Percentiles rank a stretch among this genome's conserved stretches.
Evolutionary conservation across 2,113 vertebrate genomes (phyloP).

Genomic region (Chaenogobius annularis): DNA sequence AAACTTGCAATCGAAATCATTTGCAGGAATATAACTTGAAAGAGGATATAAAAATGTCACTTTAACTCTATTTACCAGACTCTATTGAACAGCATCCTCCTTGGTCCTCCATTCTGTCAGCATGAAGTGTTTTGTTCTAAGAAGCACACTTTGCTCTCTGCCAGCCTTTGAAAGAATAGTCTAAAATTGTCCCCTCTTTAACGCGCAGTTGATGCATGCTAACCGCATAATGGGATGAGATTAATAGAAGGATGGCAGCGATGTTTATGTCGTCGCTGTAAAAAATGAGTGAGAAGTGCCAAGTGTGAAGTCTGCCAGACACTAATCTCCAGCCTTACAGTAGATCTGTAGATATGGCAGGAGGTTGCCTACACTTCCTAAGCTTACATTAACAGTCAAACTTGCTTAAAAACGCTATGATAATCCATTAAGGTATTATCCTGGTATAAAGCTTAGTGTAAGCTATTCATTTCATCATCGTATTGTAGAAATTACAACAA

Average conservation of each 20-base stretch:
- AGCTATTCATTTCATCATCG: not conserved
- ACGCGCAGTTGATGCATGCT: conserved; percentile 21
- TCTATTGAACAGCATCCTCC: conserved; percentile 9
- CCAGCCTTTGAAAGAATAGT: conserved; percentile 9
- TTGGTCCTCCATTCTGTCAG: conserved; percentile 22
- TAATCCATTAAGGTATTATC: not conserved
- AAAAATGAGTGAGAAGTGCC: conserved; percentile 34
- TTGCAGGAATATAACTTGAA: not conserved
- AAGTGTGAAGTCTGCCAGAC: conserved; percentile 25
- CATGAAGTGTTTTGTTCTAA: conserved; percentile 30
- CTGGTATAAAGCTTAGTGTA: not conserved
- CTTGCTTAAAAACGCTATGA: conserved; percentile 11
- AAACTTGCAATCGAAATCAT: not conserved
- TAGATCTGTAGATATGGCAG: conserved; percentile 21
- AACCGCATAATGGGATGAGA: conserved; percentile 39
- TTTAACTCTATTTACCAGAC: not conserved
- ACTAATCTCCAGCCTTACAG: conserved; percentile 15
- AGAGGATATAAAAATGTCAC: not conserved
- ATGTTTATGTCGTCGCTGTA: conserved; percentile 28
- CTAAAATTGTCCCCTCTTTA: conserved; percentile 32
- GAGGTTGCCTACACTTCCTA: not conserved
- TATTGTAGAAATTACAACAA: not conserved
- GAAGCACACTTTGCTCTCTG: conserved; percentile 29
- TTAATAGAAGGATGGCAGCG: conserved; percentile 46
- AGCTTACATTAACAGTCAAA: conserved; percentile 22